phyloP scores from a whole-genome alignment of 1,140 invertebrate species.

The Macrobrachium rosenbergii region DNA sequence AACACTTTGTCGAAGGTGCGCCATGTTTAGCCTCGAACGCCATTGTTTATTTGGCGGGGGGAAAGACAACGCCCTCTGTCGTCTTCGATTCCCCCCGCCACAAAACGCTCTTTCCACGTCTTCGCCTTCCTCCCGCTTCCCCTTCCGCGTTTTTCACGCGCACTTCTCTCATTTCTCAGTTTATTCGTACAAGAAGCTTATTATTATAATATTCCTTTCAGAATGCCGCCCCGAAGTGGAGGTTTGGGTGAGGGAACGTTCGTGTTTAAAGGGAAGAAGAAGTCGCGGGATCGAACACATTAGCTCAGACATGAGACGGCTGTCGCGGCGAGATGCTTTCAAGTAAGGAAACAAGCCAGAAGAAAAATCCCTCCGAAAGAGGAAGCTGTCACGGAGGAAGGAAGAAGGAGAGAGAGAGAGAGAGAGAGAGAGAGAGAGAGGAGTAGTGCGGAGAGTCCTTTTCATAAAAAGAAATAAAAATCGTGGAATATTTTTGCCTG shows the following conservation, averaged over 20 bases:
- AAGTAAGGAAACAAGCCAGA: background rate
- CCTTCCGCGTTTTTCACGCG: too few species aligned
- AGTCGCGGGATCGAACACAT: background rate
- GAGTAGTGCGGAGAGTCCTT: too few species aligned
- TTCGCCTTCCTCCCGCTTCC: too few species aligned
- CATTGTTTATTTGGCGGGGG: slow-evolving; percentile 5
- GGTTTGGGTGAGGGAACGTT: background rate
- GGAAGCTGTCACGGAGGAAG: background rate
- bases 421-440: slow-evolving; percentile 28
- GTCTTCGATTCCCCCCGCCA: background rate
- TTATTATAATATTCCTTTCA: too few species aligned
- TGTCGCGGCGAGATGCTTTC: background rate
- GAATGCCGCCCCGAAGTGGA: too few species aligned
- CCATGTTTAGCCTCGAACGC: slow-evolving; percentile 20
- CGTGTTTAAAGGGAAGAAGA: background rate
- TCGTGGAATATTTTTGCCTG: too few species aligned
- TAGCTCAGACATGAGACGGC: background rate
- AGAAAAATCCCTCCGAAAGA: too few species aligned
- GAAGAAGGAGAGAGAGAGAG: slow-evolving; percentile 20
- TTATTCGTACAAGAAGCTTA: too few species aligned
- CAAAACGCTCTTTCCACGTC: too few species aligned
- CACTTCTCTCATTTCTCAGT: too few species aligned
- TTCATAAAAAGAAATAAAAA: too few species aligned
- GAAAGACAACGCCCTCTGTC: background rate
- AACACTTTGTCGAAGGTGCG: background rate